A percentile compares a stretch with the other conserved stretches of the same genome.
phyloP scores from a whole-genome alignment of 2,113 vertebrate species.

The Takifugu bimaculatus region DNA sequence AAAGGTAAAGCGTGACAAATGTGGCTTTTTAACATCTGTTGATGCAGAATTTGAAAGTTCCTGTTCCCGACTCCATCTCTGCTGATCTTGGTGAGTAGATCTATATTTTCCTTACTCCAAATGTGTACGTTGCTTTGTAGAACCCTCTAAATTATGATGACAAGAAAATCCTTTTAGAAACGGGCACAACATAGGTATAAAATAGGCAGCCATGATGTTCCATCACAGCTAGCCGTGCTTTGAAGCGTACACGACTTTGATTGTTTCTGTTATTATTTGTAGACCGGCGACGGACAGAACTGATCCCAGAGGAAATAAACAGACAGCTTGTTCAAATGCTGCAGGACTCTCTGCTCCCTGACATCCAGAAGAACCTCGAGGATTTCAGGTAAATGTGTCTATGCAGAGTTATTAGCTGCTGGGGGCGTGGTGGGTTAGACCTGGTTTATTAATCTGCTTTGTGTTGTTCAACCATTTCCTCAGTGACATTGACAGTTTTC shows the following conservation, averaged over 20 bases:
- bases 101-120: slow-evolving; percentile 1
- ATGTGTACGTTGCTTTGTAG: slow-evolving; percentile 8
- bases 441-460: not conserved
- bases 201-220: too few relatives aligned
- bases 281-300: slow-evolving; percentile 89
- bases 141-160: slow-evolving; percentile 1
- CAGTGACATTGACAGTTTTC: too few relatives aligned
- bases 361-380: slow-evolving; percentile 91
- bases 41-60: slow-evolving; percentile 88
- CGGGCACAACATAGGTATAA: not conserved
- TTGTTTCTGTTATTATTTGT: slow-evolving; percentile 22
- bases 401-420: not conserved
- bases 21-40: not conserved
- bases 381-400: slow-evolving; percentile 84
- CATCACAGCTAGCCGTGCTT: not conserved
- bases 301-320: slow-evolving; percentile 91
- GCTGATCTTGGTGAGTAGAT: slow-evolving; percentile 83
- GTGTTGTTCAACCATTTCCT: too few relatives aligned
- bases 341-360: slow-evolving; percentile 86
- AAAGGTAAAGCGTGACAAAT: not conserved
- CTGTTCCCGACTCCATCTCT: slow-evolving; percentile 89
- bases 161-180: slow-evolving; percentile 31
- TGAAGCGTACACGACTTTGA: slow-evolving; percentile 1
- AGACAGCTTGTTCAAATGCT: slow-evolving; percentile 89
- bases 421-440: not conserved